Base-by-base conservation (phyloP, 2,888 invertebrate genomes). In the Spatulosminthurus flaviceps region DNA sequence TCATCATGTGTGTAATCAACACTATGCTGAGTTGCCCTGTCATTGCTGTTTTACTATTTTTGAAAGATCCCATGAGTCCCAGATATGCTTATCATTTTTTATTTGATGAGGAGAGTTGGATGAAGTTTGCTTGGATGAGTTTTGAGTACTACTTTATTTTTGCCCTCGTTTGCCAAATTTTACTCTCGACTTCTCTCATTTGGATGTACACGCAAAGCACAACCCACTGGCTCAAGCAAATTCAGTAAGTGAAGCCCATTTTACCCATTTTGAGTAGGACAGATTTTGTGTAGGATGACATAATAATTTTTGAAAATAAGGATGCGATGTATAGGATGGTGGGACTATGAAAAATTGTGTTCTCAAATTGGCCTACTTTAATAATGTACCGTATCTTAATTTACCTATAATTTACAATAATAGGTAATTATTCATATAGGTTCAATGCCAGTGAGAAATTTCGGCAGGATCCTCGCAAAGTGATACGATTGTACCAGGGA, bases 201-300 rank as follows among this genome's bases (percentile, higher is more conserved):
- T 72, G 72, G 72, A 72, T 43, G 2, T 72, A 72, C 24, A 43
- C 43, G 24, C 24, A 51, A 24, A 22, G 22, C 1, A 72, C 51
- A 0, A 72, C 72, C 22, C 43, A 24, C 51, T 72, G 72, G 72
- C 43, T 72, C 11, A n/a, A 24, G 42, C 43, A 72, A 43, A 24
- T 72, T 41, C 34, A 43, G 72, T 72, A 26, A n/a, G n/a, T n/a
- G n/a, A n/a, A n/a, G n/a, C n/a, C n/a, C n/a, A n/a, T n/a, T n/a
- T n/a, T n/a, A n/a, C n/a, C n/a, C n/a, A n/a, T n/a, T 60, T 60
- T 60, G 60, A 60, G 5, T 21, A 19, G 7, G 34, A 34, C 34
- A 34, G 34, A n/a, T n/a, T n/a, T 34, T 34, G 34, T n/a, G n/a
- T n/a, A 9, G 34, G 34, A 4, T 34, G 9, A 34, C 9, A 34